These are phyloP conservation scores for Heliconius eleuchia DNA, from an alignment of 1,140 invertebrate species.

Conservation along the genomic window DNA sequence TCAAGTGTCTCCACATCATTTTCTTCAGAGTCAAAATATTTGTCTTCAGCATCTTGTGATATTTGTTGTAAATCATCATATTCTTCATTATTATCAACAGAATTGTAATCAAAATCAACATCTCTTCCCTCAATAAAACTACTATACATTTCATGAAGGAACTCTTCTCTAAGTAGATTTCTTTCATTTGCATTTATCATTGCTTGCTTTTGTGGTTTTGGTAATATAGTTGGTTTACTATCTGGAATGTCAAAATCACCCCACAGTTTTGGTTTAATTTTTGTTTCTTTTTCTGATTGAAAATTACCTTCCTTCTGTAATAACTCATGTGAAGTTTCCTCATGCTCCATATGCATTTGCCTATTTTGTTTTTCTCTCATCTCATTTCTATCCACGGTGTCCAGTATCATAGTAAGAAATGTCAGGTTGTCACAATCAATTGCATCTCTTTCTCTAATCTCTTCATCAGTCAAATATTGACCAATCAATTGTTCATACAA, in stretches of 20 bases:
- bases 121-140: conserved; percentile 93
- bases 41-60: conserved; percentile 90
- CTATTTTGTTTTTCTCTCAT: conserved; percentile 84
- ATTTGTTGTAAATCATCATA: conserved; percentile 89
- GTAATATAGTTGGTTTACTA: conserved; percentile 50
- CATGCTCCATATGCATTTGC: conserved; percentile 81
- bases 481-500: conserved; percentile 94
- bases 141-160: conserved; percentile 93
- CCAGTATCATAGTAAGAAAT: conserved; percentile 86
- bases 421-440: conserved; percentile 83
- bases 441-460: conserved; percentile 85
- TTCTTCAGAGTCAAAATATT: conserved; percentile 92
- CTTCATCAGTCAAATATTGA: conserved; percentile 89
- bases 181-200: conserved; percentile 83
- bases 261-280: conserved; percentile 62
- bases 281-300: conserved; percentile 36
- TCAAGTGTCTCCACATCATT: conserved; percentile 80
- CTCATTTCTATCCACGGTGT: conserved; percentile 85
- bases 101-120: conserved; percentile 90
- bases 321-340: conserved; percentile 31
- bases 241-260: conserved; percentile 79
- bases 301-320: not conserved
- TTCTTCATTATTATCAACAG: conserved; percentile 88
- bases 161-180: conserved; percentile 89
- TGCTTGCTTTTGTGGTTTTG: conserved; percentile 48